Percentiles rank a stretch among this genome's conserved stretches.
These are phyloP conservation scores for Pluvialis apricaria DNA, from an alignment of 2,113 vertebrate genomes.

Conservation along the genomic window DNA sequence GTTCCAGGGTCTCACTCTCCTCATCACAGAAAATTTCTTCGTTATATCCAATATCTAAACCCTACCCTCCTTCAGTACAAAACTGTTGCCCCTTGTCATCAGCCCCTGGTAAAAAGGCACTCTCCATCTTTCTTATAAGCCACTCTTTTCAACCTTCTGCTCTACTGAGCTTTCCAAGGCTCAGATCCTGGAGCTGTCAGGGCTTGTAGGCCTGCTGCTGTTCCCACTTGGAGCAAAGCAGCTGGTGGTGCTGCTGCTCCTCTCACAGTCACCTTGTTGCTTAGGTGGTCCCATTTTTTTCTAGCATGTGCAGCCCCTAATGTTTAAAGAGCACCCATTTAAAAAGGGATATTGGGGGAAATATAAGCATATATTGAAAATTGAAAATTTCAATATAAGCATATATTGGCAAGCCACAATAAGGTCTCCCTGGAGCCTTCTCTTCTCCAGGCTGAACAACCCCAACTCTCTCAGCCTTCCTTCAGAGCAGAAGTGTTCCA, in stretches of 20 bases:
- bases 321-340: no score
- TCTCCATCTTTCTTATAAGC: background rate
- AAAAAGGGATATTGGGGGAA: no score
- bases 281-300: no score
- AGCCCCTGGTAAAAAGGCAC: background rate
- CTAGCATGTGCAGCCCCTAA: no score
- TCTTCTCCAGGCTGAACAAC: background rate
- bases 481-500: background rate
- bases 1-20: background rate
- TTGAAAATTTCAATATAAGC: no score
- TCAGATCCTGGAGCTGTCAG: no score
- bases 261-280: no score
- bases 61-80: background rate
- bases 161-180: no score
- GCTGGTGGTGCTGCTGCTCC: no score
- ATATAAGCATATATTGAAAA: background rate
- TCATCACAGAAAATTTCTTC: background rate
- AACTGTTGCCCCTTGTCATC: background rate
- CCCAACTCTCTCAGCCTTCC: background rate
- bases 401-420: background rate
- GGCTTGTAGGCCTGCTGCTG: no score
- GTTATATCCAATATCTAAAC: background rate
- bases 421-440: background rate
- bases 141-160: no score
- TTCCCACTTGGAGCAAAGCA: no score